Base-by-base conservation (phyloP, 2,888 invertebrate genomes). In the Philonicus albiceps region DNA sequence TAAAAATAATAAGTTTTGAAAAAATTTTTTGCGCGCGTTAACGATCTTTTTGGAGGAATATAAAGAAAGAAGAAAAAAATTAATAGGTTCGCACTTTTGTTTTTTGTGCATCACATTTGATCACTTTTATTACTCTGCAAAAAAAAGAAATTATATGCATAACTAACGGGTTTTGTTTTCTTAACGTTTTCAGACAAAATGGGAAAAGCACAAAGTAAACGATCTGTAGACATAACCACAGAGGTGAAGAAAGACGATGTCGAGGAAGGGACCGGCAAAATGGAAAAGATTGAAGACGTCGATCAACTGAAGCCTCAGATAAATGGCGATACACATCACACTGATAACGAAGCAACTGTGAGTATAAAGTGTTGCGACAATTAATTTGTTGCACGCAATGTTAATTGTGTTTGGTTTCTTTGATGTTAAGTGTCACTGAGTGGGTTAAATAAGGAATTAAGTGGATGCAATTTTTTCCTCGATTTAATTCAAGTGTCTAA, bases 141-240 rank as follows among this genome's bases (percentile, higher is more conserved):
- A 55, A 64, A 55, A 30, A 37, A n/a, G n/a, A 37, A 37, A 73
- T 43, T 13, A 40, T 73, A 40, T 34, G 30, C 64, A 64, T 27
- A 55, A 64, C 22, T 64, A 64, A 64, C 22, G 30, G 19, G 7
- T 80, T 80, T 80, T 43, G 8, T 85, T 76, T 74, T 37, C 34
- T 84, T 84, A 22, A 64, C 13, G 27, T 8, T 75, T 85, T 31
- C 64, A 88, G 86, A 88, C 85, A 94, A 93, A 92, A 97, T 97
- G 96, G 96, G 96, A 93, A 96, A 95, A 93, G 95, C 95, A 94
- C 96, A 96, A 94, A 96, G 96, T 93, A 96, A 96, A 93, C 95
- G 96, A 93, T 97, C 96, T 91, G 96, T 96, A 92, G 96, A 96
- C 92, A 96, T 96, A 93, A 95, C 95, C 90, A 96, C 96, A 92